Conservation (phyloP, 2,113 vertebrate genomes). For the Gymnorhina tibicen region DNA sequence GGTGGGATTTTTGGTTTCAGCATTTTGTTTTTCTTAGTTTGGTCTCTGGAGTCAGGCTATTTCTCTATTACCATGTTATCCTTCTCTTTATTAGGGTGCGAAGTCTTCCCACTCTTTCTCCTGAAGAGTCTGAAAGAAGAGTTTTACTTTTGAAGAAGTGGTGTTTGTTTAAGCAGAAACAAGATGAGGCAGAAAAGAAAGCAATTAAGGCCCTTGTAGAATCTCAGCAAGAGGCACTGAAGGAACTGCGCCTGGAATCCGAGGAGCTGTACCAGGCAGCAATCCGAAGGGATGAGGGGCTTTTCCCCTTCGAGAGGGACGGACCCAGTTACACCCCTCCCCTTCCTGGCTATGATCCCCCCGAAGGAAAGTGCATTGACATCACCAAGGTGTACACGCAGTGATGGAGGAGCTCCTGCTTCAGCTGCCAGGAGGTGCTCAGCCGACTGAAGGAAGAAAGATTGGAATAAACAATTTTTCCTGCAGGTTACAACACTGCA, state of each 20-base stretch:
- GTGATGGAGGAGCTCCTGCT: neutral
- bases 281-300: constrained; percentile 70
- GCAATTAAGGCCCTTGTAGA: constrained; percentile 71
- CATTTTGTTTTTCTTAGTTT: neutral
- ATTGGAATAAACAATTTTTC: neutral
- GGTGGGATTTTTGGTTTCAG: neutral
- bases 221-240: constrained; percentile 84
- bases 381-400: constrained; percentile 88
- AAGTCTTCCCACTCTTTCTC: constrained; percentile 50
- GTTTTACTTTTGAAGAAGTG: constrained; percentile 88
- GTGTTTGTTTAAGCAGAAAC: constrained; percentile 80
- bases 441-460: neutral
- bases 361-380: constrained; percentile 87
- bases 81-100: constrained; percentile 72
- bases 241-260: constrained; percentile 82
- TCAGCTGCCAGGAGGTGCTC: neutral
- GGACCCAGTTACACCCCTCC: constrained; percentile 85
- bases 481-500: neutral
- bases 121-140: constrained; percentile 83
- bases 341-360: constrained; percentile 77
- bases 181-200: constrained; percentile 78
- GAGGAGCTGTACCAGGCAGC: constrained; percentile 86
- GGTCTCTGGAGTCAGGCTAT: neutral
- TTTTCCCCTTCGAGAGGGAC: constrained; percentile 83
- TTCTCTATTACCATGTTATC: rapidly evolving